Base-by-base conservation (phyloP, 2,113 vertebrate genomes). In the Carassius gibelio region DNA sequence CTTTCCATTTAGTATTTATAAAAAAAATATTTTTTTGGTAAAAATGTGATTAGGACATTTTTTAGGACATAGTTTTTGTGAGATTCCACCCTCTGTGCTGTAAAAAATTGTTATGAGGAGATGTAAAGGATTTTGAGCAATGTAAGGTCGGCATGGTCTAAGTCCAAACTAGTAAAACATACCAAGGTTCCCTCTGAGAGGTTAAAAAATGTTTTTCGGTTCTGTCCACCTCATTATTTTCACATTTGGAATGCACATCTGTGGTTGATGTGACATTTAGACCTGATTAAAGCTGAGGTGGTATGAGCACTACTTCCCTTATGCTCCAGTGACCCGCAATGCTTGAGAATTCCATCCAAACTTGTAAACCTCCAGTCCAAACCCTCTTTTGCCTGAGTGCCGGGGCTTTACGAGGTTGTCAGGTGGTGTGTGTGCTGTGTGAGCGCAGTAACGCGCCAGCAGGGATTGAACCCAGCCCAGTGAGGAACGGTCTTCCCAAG, bases 381-480 rank as follows among this genome's bases (percentile, higher is more conserved):
- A 61, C 77, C 79, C 2, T 34, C 26, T 50, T 68, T 66, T 26
- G 83, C 38, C 76, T 61, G 52, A 72, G 74, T 23, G 26, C 74
- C 64, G 55, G 55, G 59, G 48, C 42, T 89, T 83, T 85, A 87
- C 57, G 83, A 83, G 68, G 42, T 82, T 26, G 59, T 74, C 68
- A 88, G 78, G 78, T 14, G 23, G 55, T 86, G 45, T 68, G 45
- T 76, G 85, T 0, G 0, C 55, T 59, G 50, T 84, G 84, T 84
- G 81, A 84, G 77, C 62, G 23, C 77, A 77, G 50, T 84, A 71
- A 52, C n/a, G 42, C 78, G 77, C 88, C 88, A 89, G 74, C 75
- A 64, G 74, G 79, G 48, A 85, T 89, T 83, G 78, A 87, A 74
- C 17, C 23, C 17, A 59, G 79, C 77, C 75, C 71, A 62, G 52